Base-by-base conservation (phyloP, 2,797 vertebrate genomes). In the Crocodylus rhombifer region DNA sequence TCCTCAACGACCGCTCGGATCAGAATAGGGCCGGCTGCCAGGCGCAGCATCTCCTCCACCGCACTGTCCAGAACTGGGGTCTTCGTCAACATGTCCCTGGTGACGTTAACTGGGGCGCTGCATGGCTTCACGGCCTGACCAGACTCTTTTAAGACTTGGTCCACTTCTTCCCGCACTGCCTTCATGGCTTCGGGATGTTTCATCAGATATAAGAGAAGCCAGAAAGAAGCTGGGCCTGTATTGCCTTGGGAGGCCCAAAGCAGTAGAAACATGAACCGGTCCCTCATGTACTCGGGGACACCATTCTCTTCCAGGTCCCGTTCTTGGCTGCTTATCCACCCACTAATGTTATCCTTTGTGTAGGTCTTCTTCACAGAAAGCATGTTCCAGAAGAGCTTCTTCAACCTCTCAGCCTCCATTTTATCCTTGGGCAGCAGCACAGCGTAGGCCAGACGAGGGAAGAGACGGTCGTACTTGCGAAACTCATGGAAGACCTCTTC, bases 211-310 rank as follows among this genome's bases (percentile, higher is more conserved):
- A 99, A 82, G 26, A 99, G 98, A n/a, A 98, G 97, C 99, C 99
- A 99, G 97, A 99, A 99, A 0, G 98, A 88, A 10, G 98, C 95
- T 0, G 99, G 98, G 1, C 99, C 99, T 0, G 99, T 99, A 95
- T 99, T 99, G 5, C 99, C 97, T 93, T 99, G 99, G 58, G 99
- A 99, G 4, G 98, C 99, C 99, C 99, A 99, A 20, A 99, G 98
- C 7, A 99, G 98, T 91, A 99, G 78, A 80, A 99, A 98, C 98
- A 98, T 99, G 92, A 98, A 99, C 25, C 97, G 97, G 92, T 97
- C 95, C 86, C 97, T 95, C 98, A 99, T 99, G n/a, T 88, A 89
- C 2, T 98, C 96, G 0, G 97, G 55, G 11, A 98, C 82, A 0
- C 98, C 98, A 0, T 4, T 2, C 71, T 99, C 98, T 7, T 85